phyloP scores from a whole-genome alignment of 2,113 vertebrate genomes.

The Lagopus leucura region DNA sequence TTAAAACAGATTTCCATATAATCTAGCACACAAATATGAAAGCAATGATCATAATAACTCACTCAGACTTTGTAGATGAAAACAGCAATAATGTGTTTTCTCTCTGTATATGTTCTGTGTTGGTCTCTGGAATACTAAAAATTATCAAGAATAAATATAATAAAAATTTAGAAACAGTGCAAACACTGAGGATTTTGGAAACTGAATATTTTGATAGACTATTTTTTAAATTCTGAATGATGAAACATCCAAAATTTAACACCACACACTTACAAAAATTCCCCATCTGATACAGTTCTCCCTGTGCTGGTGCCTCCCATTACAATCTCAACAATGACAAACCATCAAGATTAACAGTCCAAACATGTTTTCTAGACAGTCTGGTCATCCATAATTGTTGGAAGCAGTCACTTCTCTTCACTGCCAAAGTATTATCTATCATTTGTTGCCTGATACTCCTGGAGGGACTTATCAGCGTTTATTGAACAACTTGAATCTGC shows the following conservation, averaged over 20 bases:
- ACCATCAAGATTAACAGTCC: background rate
- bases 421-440: constrained; percentile 41
- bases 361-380: background rate
- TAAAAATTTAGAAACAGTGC: background rate
- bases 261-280: background rate
- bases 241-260: background rate
- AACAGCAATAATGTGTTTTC: background rate
- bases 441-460: constrained; percentile 40
- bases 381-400: background rate
- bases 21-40: background rate
- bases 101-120: background rate
- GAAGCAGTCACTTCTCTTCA: constrained; percentile 10
- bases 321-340: background rate
- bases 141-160: background rate
- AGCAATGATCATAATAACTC: background rate
- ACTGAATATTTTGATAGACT: rapidly evolving
- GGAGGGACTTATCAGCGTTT: background rate
- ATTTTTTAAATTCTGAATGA: background rate
- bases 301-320: background rate
- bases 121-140: background rate
- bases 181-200: background rate
- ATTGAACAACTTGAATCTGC: constrained; percentile 19
- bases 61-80: background rate
- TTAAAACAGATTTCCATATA: background rate
- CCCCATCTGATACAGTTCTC: background rate